phyloP scores from a whole-genome alignment of 2,888 invertebrate species.

The Abrostola triplasia region DNA sequence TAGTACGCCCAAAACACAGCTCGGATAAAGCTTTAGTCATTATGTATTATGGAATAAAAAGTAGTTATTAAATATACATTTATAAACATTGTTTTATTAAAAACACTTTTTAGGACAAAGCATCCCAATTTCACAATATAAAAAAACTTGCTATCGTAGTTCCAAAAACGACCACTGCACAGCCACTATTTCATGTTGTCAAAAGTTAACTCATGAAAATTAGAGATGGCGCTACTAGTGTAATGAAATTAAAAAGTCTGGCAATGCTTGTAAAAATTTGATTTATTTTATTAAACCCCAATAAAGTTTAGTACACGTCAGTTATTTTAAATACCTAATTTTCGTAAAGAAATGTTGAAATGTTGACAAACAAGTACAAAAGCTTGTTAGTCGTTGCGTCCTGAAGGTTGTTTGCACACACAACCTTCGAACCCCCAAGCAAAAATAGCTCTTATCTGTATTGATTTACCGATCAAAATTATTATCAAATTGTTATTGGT shows the following conservation, averaged over 20 bases:
- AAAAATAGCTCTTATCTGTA: conserved; percentile 38
- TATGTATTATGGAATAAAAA: conserved; percentile 22
- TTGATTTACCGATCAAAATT: background rate
- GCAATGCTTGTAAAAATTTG: too few relatives aligned
- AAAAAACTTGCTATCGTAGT: too few relatives aligned
- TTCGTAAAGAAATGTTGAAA: background rate
- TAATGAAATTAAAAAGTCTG: background rate
- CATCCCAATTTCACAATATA: too few relatives aligned
- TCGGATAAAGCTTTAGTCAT: conserved; percentile 65
- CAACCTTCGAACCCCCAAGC: conserved; percentile 26
- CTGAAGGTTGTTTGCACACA: conserved; percentile 43
- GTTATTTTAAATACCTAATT: background rate
- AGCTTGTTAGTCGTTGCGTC: conserved; percentile 5
- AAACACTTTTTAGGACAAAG: background rate
- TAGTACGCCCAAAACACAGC: conserved; percentile 75
- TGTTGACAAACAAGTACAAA: too few relatives aligned
- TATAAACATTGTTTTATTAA: conserved; percentile 11
- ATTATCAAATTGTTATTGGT: conserved; percentile 11
- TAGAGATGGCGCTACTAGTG: conserved; percentile 35
- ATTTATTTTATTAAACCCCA: too few relatives aligned
- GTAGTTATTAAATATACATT: conserved; percentile 47
- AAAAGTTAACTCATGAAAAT: conserved; percentile 1
- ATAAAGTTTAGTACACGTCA: background rate
- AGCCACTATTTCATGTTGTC: background rate
- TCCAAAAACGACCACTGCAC: too few relatives aligned